phyloP scores from a whole-genome alignment of 2,113 vertebrate species.

The Passer domesticus region DNA sequence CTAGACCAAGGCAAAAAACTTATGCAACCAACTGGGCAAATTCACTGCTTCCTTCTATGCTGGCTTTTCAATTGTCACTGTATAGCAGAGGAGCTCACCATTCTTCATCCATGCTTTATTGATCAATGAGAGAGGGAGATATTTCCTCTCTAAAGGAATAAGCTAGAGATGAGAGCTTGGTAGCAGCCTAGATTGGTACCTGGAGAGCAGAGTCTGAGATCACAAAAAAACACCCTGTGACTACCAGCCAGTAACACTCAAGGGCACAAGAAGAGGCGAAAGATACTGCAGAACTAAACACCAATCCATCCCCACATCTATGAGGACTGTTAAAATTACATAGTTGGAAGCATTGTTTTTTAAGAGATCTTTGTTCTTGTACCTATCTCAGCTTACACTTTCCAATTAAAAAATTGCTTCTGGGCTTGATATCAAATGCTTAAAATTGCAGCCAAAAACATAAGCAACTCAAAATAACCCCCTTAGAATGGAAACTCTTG shows the following conservation, averaged over 20 bases:
- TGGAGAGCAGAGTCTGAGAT: background rate
- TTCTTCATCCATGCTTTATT: background rate
- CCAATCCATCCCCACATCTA: background rate
- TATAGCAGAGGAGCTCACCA: background rate
- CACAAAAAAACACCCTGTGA: background rate
- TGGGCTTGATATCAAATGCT: slow-evolving; percentile 55
- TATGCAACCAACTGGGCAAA: background rate
- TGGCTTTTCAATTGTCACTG: background rate
- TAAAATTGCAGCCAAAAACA: slow-evolving; percentile 53
- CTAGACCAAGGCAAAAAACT: background rate
- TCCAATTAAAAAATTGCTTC: slow-evolving; percentile 62
- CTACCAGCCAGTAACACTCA: background rate
- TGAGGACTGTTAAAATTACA: background rate
- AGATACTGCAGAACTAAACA: background rate
- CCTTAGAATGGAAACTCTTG: slow-evolving; percentile 34
- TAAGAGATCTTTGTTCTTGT: slow-evolving; percentile 31
- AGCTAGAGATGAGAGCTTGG: background rate
- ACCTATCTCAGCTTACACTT: slow-evolving; percentile 45
- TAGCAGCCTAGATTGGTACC: background rate
- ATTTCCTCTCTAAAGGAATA: background rate
- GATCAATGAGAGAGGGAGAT: background rate
- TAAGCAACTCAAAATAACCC: slow-evolving; percentile 55
- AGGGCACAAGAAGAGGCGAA: background rate
- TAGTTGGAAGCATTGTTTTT: background rate
- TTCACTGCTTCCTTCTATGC: background rate